phyloP scores from a whole-genome alignment of 2,113 vertebrate genomes.

The Meles meles region DNA sequence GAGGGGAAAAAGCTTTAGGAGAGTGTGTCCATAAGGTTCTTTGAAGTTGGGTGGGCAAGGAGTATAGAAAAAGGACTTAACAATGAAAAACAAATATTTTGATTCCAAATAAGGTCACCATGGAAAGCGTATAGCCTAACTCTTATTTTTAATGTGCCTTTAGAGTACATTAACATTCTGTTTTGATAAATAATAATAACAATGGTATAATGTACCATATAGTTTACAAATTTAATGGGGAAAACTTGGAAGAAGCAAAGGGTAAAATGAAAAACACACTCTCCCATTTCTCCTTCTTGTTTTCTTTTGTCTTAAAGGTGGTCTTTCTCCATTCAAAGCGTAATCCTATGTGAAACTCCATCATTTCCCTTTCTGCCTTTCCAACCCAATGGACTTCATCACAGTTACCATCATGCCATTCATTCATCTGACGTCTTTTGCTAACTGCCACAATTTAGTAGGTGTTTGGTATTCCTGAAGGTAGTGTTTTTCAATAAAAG shows the following conservation, averaged over 20 bases:
- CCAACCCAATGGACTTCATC: neutral
- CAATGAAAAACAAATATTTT: neutral
- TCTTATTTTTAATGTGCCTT: neutral
- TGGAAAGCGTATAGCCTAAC: neutral
- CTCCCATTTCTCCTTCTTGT: conserved; percentile 9
- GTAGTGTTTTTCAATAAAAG: conserved; percentile 57
- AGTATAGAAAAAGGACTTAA: neutral
- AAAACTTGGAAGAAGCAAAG: conserved; percentile 40
- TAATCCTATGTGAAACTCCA: neutral
- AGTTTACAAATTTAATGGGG: conserved; percentile 46
- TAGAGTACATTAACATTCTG: neutral
- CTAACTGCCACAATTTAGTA: conserved; percentile 61
- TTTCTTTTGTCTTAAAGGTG: conserved; percentile 38
- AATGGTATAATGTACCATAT: conserved; percentile 1
- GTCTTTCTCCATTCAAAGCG: neutral
- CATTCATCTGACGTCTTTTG: conserved; percentile 32
- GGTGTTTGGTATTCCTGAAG: conserved; percentile 54
- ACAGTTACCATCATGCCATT: neutral
- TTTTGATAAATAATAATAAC: conserved; percentile 54
- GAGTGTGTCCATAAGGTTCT: neutral
- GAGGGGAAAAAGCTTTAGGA: neutral
- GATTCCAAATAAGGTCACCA: conserved; percentile 18
- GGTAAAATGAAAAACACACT: conserved; percentile 52
- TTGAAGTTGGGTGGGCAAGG: neutral
- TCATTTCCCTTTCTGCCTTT: conserved; percentile 13